phyloP scores from a whole-genome alignment of 1,140 invertebrate species.

The Macrobrachium rosenbergii region DNA sequence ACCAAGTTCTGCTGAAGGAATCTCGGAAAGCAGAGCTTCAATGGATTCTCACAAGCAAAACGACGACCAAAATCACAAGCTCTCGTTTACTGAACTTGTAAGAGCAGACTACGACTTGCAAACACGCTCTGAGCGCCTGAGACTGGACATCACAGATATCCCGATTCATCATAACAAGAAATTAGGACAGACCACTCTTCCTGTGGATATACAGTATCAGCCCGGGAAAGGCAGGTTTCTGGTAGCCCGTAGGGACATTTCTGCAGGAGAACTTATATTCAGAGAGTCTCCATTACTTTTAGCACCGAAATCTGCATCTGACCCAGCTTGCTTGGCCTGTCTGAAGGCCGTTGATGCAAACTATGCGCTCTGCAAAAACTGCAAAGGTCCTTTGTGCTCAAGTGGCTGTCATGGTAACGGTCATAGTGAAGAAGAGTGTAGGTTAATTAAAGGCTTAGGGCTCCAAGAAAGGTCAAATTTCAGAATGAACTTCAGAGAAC shows the following conservation, averaged over 20 bases:
- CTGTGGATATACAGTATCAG: slow-evolving; percentile 6
- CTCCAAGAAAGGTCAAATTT: background rate
- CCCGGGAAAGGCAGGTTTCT: slow-evolving; percentile 15
- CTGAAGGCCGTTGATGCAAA: background rate
- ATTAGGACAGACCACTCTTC: no score
- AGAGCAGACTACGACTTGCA: no score
- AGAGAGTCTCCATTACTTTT: slow-evolving; percentile 32
- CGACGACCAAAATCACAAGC: no score
- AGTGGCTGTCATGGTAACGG: background rate
- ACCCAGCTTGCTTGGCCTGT: slow-evolving; percentile 43
- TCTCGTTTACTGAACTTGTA: no score
- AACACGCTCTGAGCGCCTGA: no score
- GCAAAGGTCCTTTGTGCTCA: slow-evolving; percentile 82
- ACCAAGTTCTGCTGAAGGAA: no score
- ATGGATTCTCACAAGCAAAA: no score
- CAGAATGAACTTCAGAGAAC: slow-evolving; percentile 1
- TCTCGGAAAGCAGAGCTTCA: no score
- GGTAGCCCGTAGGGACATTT: slow-evolving; percentile 19
- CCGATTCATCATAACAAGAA: no score
- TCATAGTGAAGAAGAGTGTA: slow-evolving; percentile 8
- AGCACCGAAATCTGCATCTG: slow-evolving; percentile 34
- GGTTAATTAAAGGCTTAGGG: background rate
- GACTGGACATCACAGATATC: no score
- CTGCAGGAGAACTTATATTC: slow-evolving; percentile 36
- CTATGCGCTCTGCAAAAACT: slow-evolving; percentile 75